Evolutionary conservation across 2,888 invertebrate species (phyloP), one percentile per base, ranked within the genome.

Genomic region (Orthosia gothica): DNA sequence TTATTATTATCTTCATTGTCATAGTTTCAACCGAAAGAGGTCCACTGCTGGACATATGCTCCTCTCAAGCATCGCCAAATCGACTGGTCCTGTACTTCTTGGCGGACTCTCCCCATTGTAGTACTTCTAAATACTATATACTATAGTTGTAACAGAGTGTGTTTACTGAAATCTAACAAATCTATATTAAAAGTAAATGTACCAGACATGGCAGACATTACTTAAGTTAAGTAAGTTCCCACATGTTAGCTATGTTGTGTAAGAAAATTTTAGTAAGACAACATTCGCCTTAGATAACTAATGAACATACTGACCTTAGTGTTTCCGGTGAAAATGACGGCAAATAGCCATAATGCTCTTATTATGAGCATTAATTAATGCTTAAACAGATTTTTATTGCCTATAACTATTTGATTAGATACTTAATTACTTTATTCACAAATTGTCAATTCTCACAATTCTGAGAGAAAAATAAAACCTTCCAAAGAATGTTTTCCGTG

Each of bases 131-230:
- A 32, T 32, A 32, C 3, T 32, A 4, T 32, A 7, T 7, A 32
- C 32, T 32, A 7, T 32, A 32, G 1, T 18, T 18, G 18, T 59
- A 40, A 70, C 49, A 64, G 71, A n/a, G n/a, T 52, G 61, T 13
- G 15, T 9, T n/a, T 58, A 74, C 40, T 49, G 15, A 61, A 68
- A 71, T 55, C 54, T 61, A 61, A 68, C 63, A 71, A 61, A 52
- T 57, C 72, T 13, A 61, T 52, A 72, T 63, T 62, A 50, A 58
- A 65, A 66, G 23, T 62, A 77, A 70, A 70, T 64, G 45, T 68
- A 68, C 65, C 68, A 55, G 72, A 72, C 54, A 61, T 79, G 70
- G 54, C 68, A 55, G 72, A 72, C 54, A 61, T 79, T 73, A 57
- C 68, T 49, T 61, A 74, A 72, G 58, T 73, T 4, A 16, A 26